Evolutionary conservation across 2,797 vertebrate species (phyloP), one percentile per base, ranked within the genome.

Genomic region (Pangasius larnaudii): DNA sequence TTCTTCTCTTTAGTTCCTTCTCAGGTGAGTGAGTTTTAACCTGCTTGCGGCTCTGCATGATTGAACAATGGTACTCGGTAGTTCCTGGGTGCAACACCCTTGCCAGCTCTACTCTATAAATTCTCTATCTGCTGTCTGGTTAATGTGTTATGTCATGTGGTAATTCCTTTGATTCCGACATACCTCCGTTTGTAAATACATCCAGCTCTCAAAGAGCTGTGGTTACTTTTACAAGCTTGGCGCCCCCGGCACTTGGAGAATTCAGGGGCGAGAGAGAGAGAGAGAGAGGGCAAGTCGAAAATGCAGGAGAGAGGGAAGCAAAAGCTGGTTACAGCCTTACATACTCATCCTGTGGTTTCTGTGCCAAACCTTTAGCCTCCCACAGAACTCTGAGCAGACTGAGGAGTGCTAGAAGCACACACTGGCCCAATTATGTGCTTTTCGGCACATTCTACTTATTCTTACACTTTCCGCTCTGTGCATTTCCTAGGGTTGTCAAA

Each of bases 131-230:
- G 97, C 97, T 97, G 97, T 96, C 97, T 97, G 97, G 98, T 98
- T 99, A 98, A 98, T 98, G 97, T 96, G 97, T 98, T 97, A 97
- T 98, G 98, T 98, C 98, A 98, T 99, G 97, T 98, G 98, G 98
- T 97, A 98, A 98, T 98, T 96, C 97, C 97, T 99, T 98, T 99
- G 98, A 99, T 99, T 98, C 96, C 96, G 93, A 98, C 98, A 98
- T 97, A 97, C 97, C 97, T 98, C 96, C 91, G 96, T 99, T 98
- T 98, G 98, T 99, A 98, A 99, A 98, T 98, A 99, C 98, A 98
- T 94, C 96, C 97, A 96, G 96, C 96, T 97, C 97, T 98, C 97
- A 98, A 99, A 99, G 97, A 96, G 96, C 95, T 99, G 98, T 97
- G 98, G 98, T 99, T 99, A 97, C 97, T 95, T 91, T 90, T 97